These are phyloP conservation scores for Drosophila nigricruria DNA, from an alignment of 2,888 invertebrate genomes.

Conservation along the genomic window DNA sequence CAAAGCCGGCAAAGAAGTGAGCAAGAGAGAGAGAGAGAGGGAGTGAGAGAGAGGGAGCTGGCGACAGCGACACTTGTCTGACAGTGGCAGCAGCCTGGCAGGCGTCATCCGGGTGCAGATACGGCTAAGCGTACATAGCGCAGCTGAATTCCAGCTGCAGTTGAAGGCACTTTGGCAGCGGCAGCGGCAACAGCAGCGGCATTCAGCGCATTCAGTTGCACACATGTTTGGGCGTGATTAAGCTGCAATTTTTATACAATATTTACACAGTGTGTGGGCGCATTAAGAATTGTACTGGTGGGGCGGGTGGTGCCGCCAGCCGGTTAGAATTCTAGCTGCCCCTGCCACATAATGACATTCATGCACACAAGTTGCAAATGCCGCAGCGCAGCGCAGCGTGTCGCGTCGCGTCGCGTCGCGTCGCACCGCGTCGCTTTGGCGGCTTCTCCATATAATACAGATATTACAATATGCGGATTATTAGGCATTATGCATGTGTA, in stretches of 20 bases:
- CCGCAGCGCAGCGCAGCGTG: slow-evolving; percentile 42
- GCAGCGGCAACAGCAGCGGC: slow-evolving; percentile 4
- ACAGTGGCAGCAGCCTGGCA: slow-evolving; percentile 65
- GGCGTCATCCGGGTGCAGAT: slow-evolving; percentile 64
- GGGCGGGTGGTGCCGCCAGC: not conserved
- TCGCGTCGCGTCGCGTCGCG: slow-evolving; percentile 1
- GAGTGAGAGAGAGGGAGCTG: not conserved
- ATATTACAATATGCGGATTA: slow-evolving; percentile 80
- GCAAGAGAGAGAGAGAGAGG: slow-evolving; percentile 6
- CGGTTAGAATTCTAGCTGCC: slow-evolving; percentile 27
- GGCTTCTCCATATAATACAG: slow-evolving; percentile 65
- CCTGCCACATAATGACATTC: slow-evolving; percentile 70
- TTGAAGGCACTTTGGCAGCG: slow-evolving; percentile 70
- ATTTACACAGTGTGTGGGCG: slow-evolving; percentile 55
- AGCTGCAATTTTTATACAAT: slow-evolving; percentile 78
- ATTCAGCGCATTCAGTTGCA: slow-evolving; percentile 48
- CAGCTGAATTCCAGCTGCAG: slow-evolving; percentile 41
- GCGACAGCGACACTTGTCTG: slow-evolving; percentile 58
- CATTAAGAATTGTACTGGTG: slow-evolving; percentile 22
- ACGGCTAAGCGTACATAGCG: slow-evolving; percentile 48
- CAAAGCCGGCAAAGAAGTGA: slow-evolving; percentile 67
- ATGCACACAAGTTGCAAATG: slow-evolving; percentile 62
- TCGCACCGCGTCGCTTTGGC: slow-evolving; percentile 29
- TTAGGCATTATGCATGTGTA: slow-evolving; percentile 72
- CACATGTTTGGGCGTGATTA: slow-evolving; percentile 70